These are phyloP conservation scores for Gambusia affinis DNA, from an alignment of 2,113 vertebrate genomes.

Conservation along the genomic window DNA sequence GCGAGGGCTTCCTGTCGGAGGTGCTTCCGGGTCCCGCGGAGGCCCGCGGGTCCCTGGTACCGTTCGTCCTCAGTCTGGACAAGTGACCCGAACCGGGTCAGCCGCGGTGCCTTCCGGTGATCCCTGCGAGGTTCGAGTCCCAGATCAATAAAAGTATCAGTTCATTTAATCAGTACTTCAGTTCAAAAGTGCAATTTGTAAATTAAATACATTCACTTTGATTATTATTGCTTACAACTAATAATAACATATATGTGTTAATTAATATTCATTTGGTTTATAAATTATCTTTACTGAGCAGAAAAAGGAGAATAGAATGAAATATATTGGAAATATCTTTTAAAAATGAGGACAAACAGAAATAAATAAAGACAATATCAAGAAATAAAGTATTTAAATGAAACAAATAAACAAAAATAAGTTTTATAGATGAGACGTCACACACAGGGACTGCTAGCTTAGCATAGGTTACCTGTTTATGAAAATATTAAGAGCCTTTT, in stretches of 20 bases:
- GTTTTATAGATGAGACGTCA: background rate
- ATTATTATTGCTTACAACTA: no score
- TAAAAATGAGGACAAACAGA: no score
- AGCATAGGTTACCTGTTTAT: background rate
- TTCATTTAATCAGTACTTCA: no score
- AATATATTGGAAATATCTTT: background rate
- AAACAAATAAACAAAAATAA: background rate
- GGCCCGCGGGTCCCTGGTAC: conserved; percentile 83
- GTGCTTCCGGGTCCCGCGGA: conserved; percentile 79
- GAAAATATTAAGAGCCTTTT: background rate
- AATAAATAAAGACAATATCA: no score
- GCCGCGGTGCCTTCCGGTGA: no score
- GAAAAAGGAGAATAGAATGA: background rate
- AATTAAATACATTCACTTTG: no score
- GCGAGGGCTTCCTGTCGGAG: conserved; percentile 75
- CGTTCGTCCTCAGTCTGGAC: conserved; percentile 83
- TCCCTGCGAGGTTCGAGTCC: background rate
- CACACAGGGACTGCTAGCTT: background rate
- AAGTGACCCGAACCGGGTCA: no score
- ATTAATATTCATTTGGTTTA: background rate
- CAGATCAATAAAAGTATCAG: background rate
- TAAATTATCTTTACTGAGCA: background rate
- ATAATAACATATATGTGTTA: no score
- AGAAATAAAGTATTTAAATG: no score
- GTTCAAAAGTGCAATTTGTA: no score